phyloP scores from a whole-genome alignment of 2,888 invertebrate genomes.

The Dynastes tityus region DNA sequence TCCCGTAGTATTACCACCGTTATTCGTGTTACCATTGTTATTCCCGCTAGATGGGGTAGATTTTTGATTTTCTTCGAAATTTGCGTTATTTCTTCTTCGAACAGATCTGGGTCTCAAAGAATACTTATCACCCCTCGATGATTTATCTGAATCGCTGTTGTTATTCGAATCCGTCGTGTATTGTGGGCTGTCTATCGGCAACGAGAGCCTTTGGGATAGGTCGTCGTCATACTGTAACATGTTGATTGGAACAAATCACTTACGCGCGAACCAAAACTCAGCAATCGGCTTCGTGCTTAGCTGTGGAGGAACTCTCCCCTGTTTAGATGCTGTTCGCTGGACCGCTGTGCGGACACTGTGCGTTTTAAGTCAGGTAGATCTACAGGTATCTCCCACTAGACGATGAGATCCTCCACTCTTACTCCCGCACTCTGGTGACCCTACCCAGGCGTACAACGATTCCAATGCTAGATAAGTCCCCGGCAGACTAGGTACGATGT shows the following conservation, averaged over 20 bases:
- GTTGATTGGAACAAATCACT: constrained; percentile 17
- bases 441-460: constrained; percentile 54
- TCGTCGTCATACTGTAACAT: constrained; percentile 65
- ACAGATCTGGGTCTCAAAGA: constrained; percentile 67
- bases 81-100: constrained; percentile 58
- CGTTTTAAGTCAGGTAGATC: constrained; percentile 56
- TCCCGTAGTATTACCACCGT: background rate
- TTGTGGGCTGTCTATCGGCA: constrained; percentile 60
- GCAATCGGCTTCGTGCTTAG: constrained; percentile 37
- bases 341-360: constrained; percentile 59
- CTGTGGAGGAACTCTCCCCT: constrained; percentile 22
- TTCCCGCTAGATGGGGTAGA: constrained; percentile 50
- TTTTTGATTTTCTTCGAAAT: constrained; percentile 50
- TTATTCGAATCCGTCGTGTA: constrained; percentile 66
- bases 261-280: constrained; percentile 34
- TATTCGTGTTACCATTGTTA: background rate
- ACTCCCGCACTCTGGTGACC: constrained; percentile 57
- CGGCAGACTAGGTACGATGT: constrained; percentile 27
- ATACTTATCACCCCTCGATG: constrained; percentile 66
- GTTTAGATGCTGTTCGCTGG: constrained; percentile 52
- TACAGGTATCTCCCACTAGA: constrained; percentile 61
- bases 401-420: constrained; percentile 52
- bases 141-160: constrained; percentile 63
- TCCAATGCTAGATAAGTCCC: constrained; percentile 55
- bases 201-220: constrained; percentile 65